Percentiles rank a stretch among this genome's conserved stretches.
Evolutionary conservation across 2,113 vertebrate genomes (phyloP).

Genomic region (Caranx ignobilis): DNA sequence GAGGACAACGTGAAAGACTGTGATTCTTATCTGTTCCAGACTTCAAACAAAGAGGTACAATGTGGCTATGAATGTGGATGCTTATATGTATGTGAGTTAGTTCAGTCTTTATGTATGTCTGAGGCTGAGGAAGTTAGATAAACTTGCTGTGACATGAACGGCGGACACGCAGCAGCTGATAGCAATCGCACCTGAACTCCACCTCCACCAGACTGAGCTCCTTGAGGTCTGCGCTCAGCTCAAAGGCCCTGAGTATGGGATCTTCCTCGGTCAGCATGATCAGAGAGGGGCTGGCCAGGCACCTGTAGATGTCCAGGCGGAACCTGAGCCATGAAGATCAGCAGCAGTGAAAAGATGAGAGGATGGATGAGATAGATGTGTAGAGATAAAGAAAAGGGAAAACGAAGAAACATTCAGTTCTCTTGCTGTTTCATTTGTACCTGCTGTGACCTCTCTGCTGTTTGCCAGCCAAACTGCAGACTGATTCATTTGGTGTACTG

Average conservation of each 20-base stretch:
- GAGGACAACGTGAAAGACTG: background rate
- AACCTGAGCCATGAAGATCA: constrained; percentile 84
- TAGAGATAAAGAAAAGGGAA: background rate
- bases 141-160: background rate
- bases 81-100: background rate
- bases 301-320: constrained; percentile 98
- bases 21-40: constrained; percentile 11
- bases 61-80: background rate
- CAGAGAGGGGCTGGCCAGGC: constrained; percentile 95
- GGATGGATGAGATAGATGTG: background rate
- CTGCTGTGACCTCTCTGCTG: constrained; percentile 31
- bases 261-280: constrained; percentile 99
- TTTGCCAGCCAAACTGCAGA: constrained; percentile 47
- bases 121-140: background rate
- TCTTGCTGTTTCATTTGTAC: constrained; percentile 35
- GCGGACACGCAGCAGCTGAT: background rate
- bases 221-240: constrained; percentile 96
- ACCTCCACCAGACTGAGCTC: constrained; percentile 98
- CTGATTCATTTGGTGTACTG: constrained; percentile 59
- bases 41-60: background rate
- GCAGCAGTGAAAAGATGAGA: background rate
- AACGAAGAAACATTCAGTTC: constrained; percentile 22
- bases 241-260: constrained; percentile 96
- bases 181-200: constrained; percentile 92
- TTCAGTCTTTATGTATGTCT: background rate